Evolutionary conservation across 2,888 invertebrate genomes (phyloP).

Genomic region (Zygothrica quintamaculata): DNA sequence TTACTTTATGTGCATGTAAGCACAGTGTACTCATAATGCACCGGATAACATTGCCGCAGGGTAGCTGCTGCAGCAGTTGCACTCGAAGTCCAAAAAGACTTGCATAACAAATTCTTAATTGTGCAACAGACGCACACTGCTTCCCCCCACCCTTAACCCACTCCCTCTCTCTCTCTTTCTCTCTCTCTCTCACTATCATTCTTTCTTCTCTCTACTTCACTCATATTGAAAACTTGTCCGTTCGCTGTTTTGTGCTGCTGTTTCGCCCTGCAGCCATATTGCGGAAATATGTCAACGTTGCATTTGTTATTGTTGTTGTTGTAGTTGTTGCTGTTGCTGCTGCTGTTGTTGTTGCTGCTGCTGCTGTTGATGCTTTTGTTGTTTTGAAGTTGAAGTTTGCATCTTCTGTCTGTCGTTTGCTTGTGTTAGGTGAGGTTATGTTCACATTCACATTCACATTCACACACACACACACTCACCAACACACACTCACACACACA

Average conservation of each 20-base stretch:
- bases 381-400: slow-evolving; percentile 75
- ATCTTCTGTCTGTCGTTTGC: slow-evolving; percentile 41
- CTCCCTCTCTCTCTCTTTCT: slow-evolving; percentile 7
- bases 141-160: slow-evolving; percentile 2
- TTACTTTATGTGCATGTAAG: slow-evolving; percentile 4
- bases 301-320: slow-evolving; percentile 17
- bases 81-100: slow-evolving; percentile 57
- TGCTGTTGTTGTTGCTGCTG: slow-evolving; percentile 23
- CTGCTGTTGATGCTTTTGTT: slow-evolving; percentile 30
- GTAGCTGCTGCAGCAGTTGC: slow-evolving; percentile 50
- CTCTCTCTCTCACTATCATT: slow-evolving; percentile 22
- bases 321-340: slow-evolving; percentile 24
- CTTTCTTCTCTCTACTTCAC: neutral
- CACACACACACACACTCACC: too few species aligned
- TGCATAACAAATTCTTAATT: slow-evolving; percentile 80
- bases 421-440: slow-evolving; percentile 68
- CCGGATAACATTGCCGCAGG: slow-evolving; percentile 45
- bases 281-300: slow-evolving; percentile 75
- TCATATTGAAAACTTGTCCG: slow-evolving; percentile 58
- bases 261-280: slow-evolving; percentile 67
- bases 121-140: slow-evolving; percentile 59
- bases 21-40: slow-evolving; percentile 53
- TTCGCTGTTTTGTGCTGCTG: slow-evolving; percentile 48
- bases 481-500: too few species aligned
- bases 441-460: slow-evolving; percentile 39